Conservation (phyloP, 1,140 invertebrate species). For the Plectrocnemia conspersa region DNA sequence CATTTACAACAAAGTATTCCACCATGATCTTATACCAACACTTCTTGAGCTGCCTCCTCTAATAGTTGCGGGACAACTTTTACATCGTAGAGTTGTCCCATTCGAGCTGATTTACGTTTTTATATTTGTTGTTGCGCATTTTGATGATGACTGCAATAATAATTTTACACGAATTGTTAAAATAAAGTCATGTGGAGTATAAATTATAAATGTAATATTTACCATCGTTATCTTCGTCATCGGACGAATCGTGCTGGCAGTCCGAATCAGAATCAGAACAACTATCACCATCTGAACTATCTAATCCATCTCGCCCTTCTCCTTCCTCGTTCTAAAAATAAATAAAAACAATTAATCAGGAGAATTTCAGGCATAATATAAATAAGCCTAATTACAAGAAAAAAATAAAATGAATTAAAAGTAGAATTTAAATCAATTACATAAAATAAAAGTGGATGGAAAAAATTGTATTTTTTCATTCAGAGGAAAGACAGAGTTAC, state of each 20-base stretch:
- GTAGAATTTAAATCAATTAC: slow-evolving; percentile 33
- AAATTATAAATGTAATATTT: slow-evolving; percentile 10
- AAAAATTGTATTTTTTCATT: background rate
- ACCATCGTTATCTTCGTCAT: slow-evolving; percentile 67
- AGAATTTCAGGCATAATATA: slow-evolving; percentile 34
- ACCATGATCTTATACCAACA: slow-evolving; percentile 30
- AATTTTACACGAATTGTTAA: background rate
- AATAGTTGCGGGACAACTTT: slow-evolving; percentile 34
- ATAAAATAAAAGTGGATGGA: background rate
- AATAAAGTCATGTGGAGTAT: background rate
- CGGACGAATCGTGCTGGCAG: slow-evolving; percentile 54
- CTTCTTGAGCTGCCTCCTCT: slow-evolving; percentile 31
- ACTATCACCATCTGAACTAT: slow-evolving; percentile 65
- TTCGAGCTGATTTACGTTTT: slow-evolving; percentile 64
- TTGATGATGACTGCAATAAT: slow-evolving; percentile 42
- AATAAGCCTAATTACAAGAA: too few species aligned
- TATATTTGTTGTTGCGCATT: slow-evolving; percentile 56
- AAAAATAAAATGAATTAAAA: slow-evolving; percentile 25
- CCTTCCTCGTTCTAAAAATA: slow-evolving; percentile 34
- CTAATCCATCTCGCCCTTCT: slow-evolving; percentile 52
- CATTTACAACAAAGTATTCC: slow-evolving; percentile 32
- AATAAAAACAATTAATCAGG: slow-evolving; percentile 37
- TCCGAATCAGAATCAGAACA: slow-evolving; percentile 66
- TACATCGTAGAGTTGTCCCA: slow-evolving; percentile 69
- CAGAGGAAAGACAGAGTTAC: too few species aligned